Evolutionary conservation across 1,140 invertebrate genomes (phyloP), one percentile per base, ranked within the genome.

Genomic region (Scaptomyza montana): DNA sequence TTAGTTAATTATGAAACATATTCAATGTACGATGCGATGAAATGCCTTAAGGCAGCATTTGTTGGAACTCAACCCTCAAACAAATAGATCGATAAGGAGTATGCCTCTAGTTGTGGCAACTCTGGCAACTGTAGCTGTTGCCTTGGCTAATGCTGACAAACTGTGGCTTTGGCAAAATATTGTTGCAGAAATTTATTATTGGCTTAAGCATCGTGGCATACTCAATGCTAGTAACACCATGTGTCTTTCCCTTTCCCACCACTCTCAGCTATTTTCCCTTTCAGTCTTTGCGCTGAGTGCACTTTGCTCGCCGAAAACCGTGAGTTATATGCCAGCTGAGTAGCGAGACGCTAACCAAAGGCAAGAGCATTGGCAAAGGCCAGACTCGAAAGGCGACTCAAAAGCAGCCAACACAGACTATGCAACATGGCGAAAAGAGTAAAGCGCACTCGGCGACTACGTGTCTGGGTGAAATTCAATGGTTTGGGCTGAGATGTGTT

Each of bases 161-260:
- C 71, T 84, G 80, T 80, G 78, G 76, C 78, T 79, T 84, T 84
- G 76, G 59, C 72, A 81, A 67, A 76, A 84, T 78, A 84, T 84
- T 84, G 76, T 79, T 72, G 76, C 63, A 72, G 76, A 84, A 84
- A 84, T 84, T 84, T 84, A 84, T 84, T 84, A 84, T 84, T 84
- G 80, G 80, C 80, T 84, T 84, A 84, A 64, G 50, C 62, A 30
- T 65, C 62, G 36, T 65, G 47, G 49, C 67, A 64, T 49, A 50
- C 45, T 53, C 49, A 57, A 33, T 56, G 45, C 36, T 53, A 49
- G 47, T 43, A 51, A 28, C 47, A 7, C 39, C 64, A 65, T 36
- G 49, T 19, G 30, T 51, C 30, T 2, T 6, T 16, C 5, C 12
- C n/a, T n/a, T 5, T 4, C 3, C 39, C 16, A 5, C n/a, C 9